Evolutionary conservation across 2,113 vertebrate species (phyloP).

Genomic region (Beaufortia kweichowensis): DNA sequence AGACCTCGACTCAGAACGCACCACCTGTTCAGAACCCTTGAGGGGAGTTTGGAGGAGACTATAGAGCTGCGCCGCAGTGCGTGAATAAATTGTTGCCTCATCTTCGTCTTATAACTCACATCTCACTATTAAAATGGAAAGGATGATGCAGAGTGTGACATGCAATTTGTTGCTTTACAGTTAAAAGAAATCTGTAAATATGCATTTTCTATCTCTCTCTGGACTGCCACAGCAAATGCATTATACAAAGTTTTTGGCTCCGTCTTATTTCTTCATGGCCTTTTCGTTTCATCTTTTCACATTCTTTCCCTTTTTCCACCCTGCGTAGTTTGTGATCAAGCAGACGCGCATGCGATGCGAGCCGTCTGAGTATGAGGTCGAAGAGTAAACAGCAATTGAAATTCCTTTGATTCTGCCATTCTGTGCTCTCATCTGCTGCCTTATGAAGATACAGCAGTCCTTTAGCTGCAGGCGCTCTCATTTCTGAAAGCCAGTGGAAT

Average conservation of each 20-base stretch:
- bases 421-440: not conserved
- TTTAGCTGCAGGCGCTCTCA: constrained; percentile 17
- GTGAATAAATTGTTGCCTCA: constrained; percentile 21
- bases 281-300: constrained; percentile 39
- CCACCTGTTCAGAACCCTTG: constrained; percentile 37
- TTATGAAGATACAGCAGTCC: constrained; percentile 29
- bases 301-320: constrained; percentile 8
- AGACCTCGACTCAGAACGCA: constrained; percentile 2
- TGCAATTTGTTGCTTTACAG: not conserved
- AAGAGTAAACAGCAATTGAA: constrained; percentile 42
- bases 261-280: not conserved
- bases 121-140: not conserved
- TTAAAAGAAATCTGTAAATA: not conserved
- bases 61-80: not conserved
- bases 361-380: constrained; percentile 26
- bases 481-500: constrained; percentile 30
- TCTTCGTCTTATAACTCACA: not conserved
- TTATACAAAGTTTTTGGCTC: constrained; percentile 4
- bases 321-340: constrained; percentile 17
- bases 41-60: not conserved
- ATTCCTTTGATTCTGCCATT: constrained; percentile 40
- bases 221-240: not conserved
- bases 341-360: constrained; percentile 1
- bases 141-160: not conserved
- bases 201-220: constrained; percentile 9